A percentile compares a stretch with the other conserved stretches of the same genome.
These are phyloP conservation scores for Dicrostonyx torquatus DNA, from an alignment of 2,797 vertebrate genomes.

Conservation along the genomic window DNA sequence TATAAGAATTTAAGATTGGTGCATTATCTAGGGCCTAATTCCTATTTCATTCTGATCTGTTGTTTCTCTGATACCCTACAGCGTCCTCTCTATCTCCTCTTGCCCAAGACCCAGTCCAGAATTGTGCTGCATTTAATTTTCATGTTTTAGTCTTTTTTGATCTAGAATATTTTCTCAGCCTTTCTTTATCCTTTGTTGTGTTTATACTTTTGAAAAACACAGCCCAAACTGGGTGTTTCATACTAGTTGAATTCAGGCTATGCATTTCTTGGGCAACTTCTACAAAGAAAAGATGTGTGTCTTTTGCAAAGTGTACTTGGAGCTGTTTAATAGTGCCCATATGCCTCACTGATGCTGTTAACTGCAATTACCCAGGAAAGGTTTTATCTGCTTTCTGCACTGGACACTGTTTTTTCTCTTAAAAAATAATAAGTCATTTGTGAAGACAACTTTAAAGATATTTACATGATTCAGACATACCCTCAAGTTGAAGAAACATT, in stretches of 20 bases:
- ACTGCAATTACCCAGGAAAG: not conserved
- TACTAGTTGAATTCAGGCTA: not conserved
- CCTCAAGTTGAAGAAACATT: not conserved
- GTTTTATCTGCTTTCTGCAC: not conserved
- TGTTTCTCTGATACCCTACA: not conserved
- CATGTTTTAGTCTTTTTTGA: not conserved
- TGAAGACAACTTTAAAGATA: not conserved
- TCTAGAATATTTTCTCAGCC: not conserved
- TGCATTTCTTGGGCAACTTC: not conserved
- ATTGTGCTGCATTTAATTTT: constrained; percentile 14
- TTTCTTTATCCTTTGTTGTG: not conserved
- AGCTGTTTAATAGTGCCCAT: not conserved
- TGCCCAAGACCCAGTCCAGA: not conserved
- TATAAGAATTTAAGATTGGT: not conserved
- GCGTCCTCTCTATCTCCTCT: not conserved
- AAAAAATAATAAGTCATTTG: not conserved
- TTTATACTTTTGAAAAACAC: not conserved
- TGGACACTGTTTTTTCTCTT: not conserved
- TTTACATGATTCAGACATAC: not conserved
- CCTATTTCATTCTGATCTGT: not conserved
- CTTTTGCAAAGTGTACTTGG: not conserved
- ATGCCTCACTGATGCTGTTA: not conserved
- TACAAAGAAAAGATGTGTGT: not conserved
- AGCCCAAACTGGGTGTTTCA: not conserved
- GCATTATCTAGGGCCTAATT: not conserved